phyloP scores from a whole-genome alignment of 1,140 invertebrate species.

The Semibalanus balanoides region DNA sequence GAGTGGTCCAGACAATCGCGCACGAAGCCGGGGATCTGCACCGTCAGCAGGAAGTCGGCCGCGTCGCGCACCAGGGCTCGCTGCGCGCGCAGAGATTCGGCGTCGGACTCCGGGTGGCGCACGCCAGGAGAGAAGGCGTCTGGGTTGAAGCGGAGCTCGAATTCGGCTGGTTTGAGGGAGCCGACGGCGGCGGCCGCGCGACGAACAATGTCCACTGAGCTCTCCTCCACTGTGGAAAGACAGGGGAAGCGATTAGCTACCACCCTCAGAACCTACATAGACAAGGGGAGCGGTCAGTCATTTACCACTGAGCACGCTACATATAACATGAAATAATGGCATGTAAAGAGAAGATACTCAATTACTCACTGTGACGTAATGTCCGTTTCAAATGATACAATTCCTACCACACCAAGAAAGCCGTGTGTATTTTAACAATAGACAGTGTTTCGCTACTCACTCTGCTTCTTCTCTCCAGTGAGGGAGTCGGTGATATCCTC shows the following conservation, averaged over 20 bases:
- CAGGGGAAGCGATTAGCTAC: no score
- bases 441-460: not conserved
- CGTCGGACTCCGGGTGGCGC: conserved; percentile 54
- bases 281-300: no score
- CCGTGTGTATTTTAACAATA: no score
- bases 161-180: conserved; percentile 83
- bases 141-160: conserved; percentile 95
- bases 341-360: no score
- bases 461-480: conserved; percentile 62
- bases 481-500: conserved; percentile 71
- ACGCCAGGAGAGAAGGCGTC: conserved; percentile 94
- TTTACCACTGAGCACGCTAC: no score
- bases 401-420: no score
- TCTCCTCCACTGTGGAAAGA: conserved; percentile 48
- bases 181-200: conserved; percentile 77
- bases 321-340: no score
- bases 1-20: conserved; percentile 83
- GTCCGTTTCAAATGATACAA: no score
- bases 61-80: conserved; percentile 83
- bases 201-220: conserved; percentile 73
- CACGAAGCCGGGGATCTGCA: conserved; percentile 87
- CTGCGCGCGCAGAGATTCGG: conserved; percentile 58
- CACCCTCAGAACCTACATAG: no score
- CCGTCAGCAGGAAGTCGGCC: conserved; percentile 80
- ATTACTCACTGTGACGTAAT: no score